Evolutionary conservation across 2,113 vertebrate species (phyloP).

Genomic region (pig (Sus scrofa)): DNA sequence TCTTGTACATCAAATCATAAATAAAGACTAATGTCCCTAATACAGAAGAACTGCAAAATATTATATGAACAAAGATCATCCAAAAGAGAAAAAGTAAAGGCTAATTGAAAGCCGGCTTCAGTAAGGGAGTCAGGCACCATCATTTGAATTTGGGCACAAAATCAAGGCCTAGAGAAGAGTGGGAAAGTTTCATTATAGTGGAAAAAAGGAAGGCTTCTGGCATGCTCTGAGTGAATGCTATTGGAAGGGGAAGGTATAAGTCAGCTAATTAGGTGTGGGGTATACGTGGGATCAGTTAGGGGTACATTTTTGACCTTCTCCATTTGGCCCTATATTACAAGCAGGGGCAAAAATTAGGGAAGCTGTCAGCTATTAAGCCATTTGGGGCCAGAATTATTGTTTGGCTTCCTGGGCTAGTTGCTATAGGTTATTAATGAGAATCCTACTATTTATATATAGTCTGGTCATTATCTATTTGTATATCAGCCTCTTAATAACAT

Average conservation of each 20-base stretch:
- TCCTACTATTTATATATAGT: not conserved
- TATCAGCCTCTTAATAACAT: not conserved
- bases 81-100: not conserved
- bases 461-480: not conserved
- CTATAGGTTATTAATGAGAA: not conserved
- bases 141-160: not conserved
- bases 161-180: not conserved
- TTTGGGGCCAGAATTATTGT: not conserved
- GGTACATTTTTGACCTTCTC: not conserved
- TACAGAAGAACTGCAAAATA: not conserved
- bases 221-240: accelerated
- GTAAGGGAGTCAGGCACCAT: not conserved
- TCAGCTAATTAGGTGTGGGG: not conserved
- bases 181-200: not conserved
- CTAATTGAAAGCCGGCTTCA: not conserved
- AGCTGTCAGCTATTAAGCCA: not conserved
- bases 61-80: not conserved
- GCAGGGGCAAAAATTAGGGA: not conserved
- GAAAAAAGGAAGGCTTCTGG: not conserved
- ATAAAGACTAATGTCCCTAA: not conserved
- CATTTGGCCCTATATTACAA: not conserved
- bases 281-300: not conserved
- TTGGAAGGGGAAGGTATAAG: too few relatives aligned
- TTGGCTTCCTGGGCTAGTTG: not conserved
- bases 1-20: not conserved